Evolutionary conservation across 2,888 invertebrate species (phyloP).

Genomic region (Craniophora ligustri): DNA sequence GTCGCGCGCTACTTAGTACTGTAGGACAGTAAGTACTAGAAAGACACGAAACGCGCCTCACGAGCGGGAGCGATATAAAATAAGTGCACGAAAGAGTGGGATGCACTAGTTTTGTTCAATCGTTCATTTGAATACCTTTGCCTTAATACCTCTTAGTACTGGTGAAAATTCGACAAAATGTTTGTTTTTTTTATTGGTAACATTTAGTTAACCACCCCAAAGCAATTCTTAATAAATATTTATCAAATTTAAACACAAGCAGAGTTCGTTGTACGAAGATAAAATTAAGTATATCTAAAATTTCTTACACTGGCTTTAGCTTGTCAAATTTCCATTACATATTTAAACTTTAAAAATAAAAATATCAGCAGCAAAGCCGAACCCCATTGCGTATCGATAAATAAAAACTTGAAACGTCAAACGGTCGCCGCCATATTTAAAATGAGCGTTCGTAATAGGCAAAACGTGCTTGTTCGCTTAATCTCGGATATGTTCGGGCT

Average conservation of each 20-base stretch:
- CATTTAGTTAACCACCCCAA: too few species aligned
- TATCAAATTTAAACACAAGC: not conserved
- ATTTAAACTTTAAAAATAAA: slow-evolving; percentile 36
- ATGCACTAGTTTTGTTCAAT: too few species aligned
- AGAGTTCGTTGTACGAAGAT: not conserved
- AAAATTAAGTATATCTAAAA: slow-evolving; percentile 7
- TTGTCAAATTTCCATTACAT: slow-evolving; percentile 32
- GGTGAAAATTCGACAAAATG: too few species aligned
- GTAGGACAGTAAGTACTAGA: too few species aligned
- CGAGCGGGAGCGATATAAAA: too few species aligned
- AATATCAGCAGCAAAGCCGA: slow-evolving; percentile 6
- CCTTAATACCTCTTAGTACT: too few species aligned
- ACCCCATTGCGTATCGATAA: slow-evolving; percentile 15
- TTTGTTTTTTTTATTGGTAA: too few species aligned
- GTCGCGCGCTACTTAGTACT: too few species aligned
- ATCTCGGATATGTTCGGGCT: slow-evolving; percentile 49
- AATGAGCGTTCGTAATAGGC: slow-evolving; percentile 58
- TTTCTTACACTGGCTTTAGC: slow-evolving; percentile 11
- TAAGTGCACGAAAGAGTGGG: too few species aligned
- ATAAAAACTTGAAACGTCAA: slow-evolving; percentile 35
- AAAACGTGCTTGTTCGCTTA: slow-evolving; percentile 59
- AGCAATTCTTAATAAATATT: too few species aligned
- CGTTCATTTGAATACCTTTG: too few species aligned
- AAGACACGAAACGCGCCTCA: too few species aligned
- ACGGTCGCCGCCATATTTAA: slow-evolving; percentile 50